Evolutionary conservation across 2,113 vertebrate genomes (phyloP).

Genomic region (Melanocharis versteri): DNA sequence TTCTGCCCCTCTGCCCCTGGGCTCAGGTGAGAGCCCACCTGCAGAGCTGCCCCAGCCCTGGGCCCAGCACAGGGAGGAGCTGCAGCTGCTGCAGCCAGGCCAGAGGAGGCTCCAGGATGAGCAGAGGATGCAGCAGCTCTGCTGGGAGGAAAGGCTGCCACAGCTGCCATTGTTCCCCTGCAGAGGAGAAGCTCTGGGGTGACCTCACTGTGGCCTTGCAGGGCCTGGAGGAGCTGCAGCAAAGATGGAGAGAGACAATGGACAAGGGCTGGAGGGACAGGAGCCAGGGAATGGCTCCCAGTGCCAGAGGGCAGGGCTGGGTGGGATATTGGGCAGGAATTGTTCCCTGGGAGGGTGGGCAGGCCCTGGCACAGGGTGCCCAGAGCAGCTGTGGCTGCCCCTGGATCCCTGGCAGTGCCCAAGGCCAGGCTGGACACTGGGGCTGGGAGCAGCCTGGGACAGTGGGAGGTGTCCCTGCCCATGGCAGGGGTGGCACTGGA

Average conservation of each 20-base stretch:
- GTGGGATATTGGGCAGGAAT: not conserved
- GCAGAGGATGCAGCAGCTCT: not conserved
- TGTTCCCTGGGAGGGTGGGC: not conserved
- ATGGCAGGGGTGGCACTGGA: accelerated
- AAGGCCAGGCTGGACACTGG: not conserved
- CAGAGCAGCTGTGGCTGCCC: not conserved
- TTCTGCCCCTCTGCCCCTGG: not conserved
- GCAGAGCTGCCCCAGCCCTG: not conserved
- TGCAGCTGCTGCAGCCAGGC: not conserved
- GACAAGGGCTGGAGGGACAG: not conserved
- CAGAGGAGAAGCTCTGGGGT: not conserved
- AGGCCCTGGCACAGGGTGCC: not conserved
- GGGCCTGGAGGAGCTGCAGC: not conserved
- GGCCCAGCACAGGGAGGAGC: not conserved
- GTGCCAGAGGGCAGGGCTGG: not conserved
- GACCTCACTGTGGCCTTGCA: not conserved
- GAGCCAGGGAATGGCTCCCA: not conserved
- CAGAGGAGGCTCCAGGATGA: not conserved
- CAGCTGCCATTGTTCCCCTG: not conserved
- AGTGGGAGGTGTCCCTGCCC: accelerated
- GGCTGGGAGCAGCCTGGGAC: not conserved
- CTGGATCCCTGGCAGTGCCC: not conserved
- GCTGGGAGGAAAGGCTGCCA: not conserved
- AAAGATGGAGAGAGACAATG: not conserved
- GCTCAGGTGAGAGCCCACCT: not conserved